Evolutionary conservation across 2,888 invertebrate genomes (phyloP).

Genomic region (Morpho deidamia): DNA sequence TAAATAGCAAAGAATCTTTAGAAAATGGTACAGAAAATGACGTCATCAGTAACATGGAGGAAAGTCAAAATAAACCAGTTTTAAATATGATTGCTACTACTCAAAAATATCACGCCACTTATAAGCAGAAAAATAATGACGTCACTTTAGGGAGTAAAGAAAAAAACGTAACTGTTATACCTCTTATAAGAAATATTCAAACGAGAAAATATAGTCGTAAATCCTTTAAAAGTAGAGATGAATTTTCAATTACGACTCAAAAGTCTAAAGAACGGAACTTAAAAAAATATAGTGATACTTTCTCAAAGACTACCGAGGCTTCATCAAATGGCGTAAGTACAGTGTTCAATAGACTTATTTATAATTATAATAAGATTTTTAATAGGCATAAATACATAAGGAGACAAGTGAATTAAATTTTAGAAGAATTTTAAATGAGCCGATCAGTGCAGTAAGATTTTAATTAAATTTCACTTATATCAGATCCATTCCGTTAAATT

Average conservation of each 20-base stretch:
- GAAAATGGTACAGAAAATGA: conserved; percentile 50
- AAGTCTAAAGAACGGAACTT: conserved; percentile 45
- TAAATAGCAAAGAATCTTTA: conserved; percentile 56
- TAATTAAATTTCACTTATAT: too few species aligned
- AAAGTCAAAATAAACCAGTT: conserved; percentile 40
- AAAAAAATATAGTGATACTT: conserved; percentile 57
- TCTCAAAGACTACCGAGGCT: conserved; percentile 60
- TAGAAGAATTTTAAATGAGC: too few species aligned
- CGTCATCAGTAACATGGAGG: conserved; percentile 37
- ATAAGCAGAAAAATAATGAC: conserved; percentile 42
- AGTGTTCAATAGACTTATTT: not conserved
- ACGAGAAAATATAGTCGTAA: conserved; percentile 55
- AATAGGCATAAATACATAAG: too few species aligned
- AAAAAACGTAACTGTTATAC: conserved; percentile 31
- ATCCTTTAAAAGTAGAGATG: conserved; percentile 36
- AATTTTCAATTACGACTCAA: conserved; percentile 34
- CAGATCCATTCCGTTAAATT: too few species aligned
- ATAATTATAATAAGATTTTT: too few species aligned
- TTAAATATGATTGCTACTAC: conserved; percentile 41
- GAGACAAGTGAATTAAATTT: too few species aligned
- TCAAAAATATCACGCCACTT: conserved; percentile 60
- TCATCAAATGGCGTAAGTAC: conserved; percentile 66
- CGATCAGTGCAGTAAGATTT: too few species aligned
- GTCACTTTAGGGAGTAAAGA: conserved; percentile 31
- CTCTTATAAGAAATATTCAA: conserved; percentile 59